phyloP scores from a whole-genome alignment of 2,797 vertebrate genomes.

The Fratercula arctica region DNA sequence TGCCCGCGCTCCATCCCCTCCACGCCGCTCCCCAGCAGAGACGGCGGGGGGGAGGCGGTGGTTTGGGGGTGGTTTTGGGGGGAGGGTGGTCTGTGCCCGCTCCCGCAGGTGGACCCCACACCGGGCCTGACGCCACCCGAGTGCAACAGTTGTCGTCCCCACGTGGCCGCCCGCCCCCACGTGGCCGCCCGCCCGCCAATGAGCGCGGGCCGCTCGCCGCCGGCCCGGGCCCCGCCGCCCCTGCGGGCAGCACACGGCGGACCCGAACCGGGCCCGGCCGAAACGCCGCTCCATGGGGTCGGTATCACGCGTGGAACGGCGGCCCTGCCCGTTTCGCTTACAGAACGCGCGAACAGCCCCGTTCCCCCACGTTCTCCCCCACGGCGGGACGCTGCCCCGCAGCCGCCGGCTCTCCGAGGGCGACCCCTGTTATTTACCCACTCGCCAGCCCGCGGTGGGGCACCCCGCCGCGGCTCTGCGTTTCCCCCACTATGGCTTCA shows the following conservation, averaged over 20 bases:
- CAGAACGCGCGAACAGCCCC: accelerated
- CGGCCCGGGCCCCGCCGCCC: background rate
- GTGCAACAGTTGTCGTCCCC: background rate
- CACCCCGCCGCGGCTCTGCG: background rate
- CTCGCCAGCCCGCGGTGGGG: background rate
- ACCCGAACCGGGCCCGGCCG: background rate
- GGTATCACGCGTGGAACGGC: too few relatives aligned
- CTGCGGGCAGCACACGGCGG: background rate
- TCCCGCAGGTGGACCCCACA: background rate
- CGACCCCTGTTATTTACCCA: accelerated
- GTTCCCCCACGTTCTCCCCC: too few relatives aligned
- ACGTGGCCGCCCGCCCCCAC: background rate
- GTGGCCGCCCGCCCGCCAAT: background rate
- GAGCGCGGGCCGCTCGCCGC: background rate
- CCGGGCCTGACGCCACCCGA: too few relatives aligned
- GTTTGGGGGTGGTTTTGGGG: too few relatives aligned
- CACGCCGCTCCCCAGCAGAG: background rate
- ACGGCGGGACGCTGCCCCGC: too few relatives aligned
- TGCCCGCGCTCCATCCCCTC: too few relatives aligned
- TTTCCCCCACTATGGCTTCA: too few relatives aligned
- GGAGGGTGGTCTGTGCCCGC: background rate
- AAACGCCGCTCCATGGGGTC: too few relatives aligned
- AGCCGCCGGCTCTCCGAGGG: background rate
- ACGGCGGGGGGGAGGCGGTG: too few relatives aligned
- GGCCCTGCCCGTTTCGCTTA: accelerated